Conservation (phyloP, 1,140 invertebrate species). For the Epicauta chinensis region DNA sequence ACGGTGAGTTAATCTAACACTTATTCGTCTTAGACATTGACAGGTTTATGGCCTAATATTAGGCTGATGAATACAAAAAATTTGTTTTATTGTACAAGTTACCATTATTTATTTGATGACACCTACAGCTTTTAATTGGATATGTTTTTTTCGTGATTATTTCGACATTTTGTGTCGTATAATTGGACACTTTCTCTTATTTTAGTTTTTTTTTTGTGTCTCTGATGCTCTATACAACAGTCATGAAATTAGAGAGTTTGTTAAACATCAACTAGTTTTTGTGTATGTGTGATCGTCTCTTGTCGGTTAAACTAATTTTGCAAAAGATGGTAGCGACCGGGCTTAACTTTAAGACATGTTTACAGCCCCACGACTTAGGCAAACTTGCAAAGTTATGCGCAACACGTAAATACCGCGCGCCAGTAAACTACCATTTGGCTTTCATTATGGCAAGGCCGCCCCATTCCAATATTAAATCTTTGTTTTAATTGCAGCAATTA, state of each 20-base stretch:
- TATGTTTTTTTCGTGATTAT: too few species aligned
- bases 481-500: conserved; percentile 39
- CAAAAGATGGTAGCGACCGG: conserved; percentile 32
- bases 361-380: conserved; percentile 39
- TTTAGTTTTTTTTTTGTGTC: too few species aligned
- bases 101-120: too few species aligned
- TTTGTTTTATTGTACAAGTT: too few species aligned
- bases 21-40: background rate
- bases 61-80: background rate
- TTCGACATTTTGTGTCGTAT: too few species aligned
- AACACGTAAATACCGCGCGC: conserved; percentile 41
- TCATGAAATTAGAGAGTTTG: too few species aligned
- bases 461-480: conserved; percentile 36
- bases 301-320: conserved; percentile 32
- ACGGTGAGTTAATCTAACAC: conserved; percentile 6
- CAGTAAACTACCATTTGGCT: conserved; percentile 41
- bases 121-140: too few species aligned
- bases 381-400: conserved; percentile 43
- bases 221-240: too few species aligned
- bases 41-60: conserved; percentile 2
- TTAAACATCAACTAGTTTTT: too few species aligned
- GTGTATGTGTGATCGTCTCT: too few species aligned
- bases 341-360: conserved; percentile 41
- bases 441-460: conserved; percentile 37
- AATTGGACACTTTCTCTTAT: too few species aligned